These are phyloP conservation scores for Zeus faber DNA, from an alignment of 2,113 vertebrate genomes.

Conservation along the genomic window DNA sequence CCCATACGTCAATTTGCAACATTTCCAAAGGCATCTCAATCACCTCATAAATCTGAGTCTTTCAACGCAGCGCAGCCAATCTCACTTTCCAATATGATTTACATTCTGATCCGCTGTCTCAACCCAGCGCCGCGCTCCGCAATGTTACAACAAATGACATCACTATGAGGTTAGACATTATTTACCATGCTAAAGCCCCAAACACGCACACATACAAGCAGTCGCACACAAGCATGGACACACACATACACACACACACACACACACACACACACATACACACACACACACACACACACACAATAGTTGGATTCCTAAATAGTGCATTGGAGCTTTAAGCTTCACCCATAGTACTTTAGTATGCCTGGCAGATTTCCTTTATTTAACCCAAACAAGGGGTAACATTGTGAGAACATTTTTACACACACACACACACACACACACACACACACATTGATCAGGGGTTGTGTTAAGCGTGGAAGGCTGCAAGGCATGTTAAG, in stretches of 20 bases:
- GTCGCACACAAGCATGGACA: slow-evolving; percentile 26
- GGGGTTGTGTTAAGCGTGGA: slow-evolving; percentile 63
- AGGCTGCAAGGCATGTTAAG: slow-evolving; percentile 62
- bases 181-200: neutral
- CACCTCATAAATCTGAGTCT: neutral
- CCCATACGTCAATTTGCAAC: too few species aligned
- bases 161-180: neutral
- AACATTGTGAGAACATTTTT: slow-evolving; percentile 60
- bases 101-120: neutral
- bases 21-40: neutral
- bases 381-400: slow-evolving; percentile 70
- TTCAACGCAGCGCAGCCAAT: too few species aligned
- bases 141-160: neutral
- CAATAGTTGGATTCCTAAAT: slow-evolving; percentile 63
- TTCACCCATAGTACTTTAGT: slow-evolving; percentile 53
- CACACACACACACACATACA: slow-evolving; percentile 29
- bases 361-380: slow-evolving; percentile 72
- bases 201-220: neutral
- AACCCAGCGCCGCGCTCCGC: neutral
- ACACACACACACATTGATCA: slow-evolving; percentile 60
- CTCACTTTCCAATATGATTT: neutral
- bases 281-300: neutral
- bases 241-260: slow-evolving; percentile 24
- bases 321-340: slow-evolving; percentile 55
- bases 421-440: slow-evolving; percentile 25